phyloP scores from a whole-genome alignment of 2,888 invertebrate species.

The Andricus curvator region DNA sequence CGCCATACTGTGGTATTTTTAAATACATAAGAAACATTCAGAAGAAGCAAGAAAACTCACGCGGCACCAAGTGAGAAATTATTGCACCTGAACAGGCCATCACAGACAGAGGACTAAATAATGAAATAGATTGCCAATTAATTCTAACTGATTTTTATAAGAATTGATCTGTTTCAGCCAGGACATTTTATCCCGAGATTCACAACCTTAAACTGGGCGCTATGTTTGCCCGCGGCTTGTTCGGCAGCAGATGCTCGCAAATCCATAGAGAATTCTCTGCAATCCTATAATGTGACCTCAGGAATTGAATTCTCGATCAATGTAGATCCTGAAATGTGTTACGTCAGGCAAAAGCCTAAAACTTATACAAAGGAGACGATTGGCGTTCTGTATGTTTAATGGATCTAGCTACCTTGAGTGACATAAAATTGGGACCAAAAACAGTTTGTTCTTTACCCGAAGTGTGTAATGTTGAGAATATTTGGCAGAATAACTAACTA shows the following conservation, averaged over 20 bases:
- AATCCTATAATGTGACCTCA: slow-evolving; percentile 81
- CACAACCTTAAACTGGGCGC: slow-evolving; percentile 85
- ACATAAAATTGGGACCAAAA: not conserved
- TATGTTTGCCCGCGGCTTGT: slow-evolving; percentile 85
- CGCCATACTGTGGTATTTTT: too few relatives aligned
- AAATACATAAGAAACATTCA: too few relatives aligned
- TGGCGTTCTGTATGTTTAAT: slow-evolving; percentile 78
- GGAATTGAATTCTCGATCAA: slow-evolving; percentile 82
- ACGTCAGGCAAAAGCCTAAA: slow-evolving; percentile 77
- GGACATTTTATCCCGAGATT: slow-evolving; percentile 87
- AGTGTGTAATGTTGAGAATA: not conserved
- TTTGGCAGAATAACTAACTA: too few relatives aligned
- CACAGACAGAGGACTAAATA: not conserved
- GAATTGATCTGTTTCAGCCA: slow-evolving; percentile 79
- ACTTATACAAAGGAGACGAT: slow-evolving; percentile 77
- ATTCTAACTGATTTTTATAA: not conserved
- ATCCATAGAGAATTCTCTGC: slow-evolving; percentile 81
- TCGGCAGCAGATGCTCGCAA: slow-evolving; percentile 81
- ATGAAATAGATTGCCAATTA: too few relatives aligned
- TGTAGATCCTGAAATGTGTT: slow-evolving; percentile 82
- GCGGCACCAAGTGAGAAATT: too few relatives aligned
- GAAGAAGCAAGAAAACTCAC: too few relatives aligned
- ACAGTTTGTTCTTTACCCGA: not conserved
- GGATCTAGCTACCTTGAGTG: not conserved
- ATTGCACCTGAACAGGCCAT: not conserved